These are phyloP conservation scores for Nematostella vectensis DNA, from an alignment of 92 coral and sea anemone species.

Conservation along the genomic window DNA sequence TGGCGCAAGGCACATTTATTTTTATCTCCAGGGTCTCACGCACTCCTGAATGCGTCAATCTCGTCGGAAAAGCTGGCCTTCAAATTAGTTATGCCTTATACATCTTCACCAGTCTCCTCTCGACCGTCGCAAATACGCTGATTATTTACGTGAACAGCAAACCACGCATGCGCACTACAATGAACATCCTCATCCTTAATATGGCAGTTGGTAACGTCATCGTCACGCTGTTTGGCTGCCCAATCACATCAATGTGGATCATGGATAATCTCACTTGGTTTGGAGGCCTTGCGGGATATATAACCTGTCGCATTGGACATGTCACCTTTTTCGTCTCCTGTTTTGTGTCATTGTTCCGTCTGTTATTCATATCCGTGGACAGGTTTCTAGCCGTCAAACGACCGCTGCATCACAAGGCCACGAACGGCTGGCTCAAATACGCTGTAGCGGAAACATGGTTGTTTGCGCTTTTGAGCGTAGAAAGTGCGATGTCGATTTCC, in stretches of 20 bases:
- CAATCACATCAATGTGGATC: neutral
- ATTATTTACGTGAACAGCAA: neutral
- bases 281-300: neutral
- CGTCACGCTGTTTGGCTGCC: neutral
- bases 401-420: neutral
- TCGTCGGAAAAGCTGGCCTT: too few species aligned
- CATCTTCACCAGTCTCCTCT: too few species aligned
- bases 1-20: too few species aligned
- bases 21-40: too few species aligned
- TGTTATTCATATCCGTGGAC: neutral
- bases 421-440: conserved; percentile 3
- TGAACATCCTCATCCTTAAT: neutral
- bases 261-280: neutral
- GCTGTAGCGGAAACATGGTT: neutral
- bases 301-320: neutral
- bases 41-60: too few species aligned
- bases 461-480: neutral
- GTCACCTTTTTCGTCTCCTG: neutral
- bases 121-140: neutral
- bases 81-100: too few species aligned
- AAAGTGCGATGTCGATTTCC: neutral
- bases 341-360: neutral
- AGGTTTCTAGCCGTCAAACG: neutral
- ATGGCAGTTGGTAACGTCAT: conserved; percentile 3
- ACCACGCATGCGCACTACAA: conserved; percentile 5